Percentiles rank a stretch among this genome's conserved stretches.
phyloP scores from a whole-genome alignment of 2,797 vertebrate species.

The Thaleichthys pacificus region DNA sequence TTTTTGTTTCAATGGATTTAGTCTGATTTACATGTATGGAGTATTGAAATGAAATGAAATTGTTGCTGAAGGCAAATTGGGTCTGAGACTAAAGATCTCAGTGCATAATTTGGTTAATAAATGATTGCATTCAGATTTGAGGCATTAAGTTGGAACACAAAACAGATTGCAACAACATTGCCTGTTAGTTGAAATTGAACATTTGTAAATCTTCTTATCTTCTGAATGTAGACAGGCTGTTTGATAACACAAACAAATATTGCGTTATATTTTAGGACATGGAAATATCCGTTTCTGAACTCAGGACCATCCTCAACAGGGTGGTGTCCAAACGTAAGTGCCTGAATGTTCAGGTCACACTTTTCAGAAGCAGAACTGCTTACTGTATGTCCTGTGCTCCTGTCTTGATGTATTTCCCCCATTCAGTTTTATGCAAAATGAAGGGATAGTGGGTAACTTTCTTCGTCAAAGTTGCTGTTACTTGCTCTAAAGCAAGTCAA shows the following conservation, averaged over 20 bases:
- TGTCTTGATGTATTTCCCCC: too few species aligned
- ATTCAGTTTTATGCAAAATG: too few species aligned
- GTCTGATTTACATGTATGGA: too few species aligned
- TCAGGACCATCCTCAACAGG: conserved; percentile 80
- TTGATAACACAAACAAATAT: not conserved
- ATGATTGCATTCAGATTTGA: not conserved
- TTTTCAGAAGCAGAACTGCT: too few species aligned
- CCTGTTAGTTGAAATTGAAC: not conserved
- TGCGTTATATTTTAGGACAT: conserved; percentile 68
- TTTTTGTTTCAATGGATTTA: too few species aligned
- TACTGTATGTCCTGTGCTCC: too few species aligned
- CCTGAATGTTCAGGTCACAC: not conserved
- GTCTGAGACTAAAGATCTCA: not conserved
- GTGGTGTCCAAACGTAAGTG: conserved; percentile 75
- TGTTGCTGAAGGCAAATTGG: not conserved
- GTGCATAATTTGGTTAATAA: not conserved
- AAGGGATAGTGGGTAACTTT: too few species aligned
- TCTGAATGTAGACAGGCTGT: not conserved
- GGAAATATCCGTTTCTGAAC: conserved; percentile 76
- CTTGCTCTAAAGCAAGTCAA: too few species aligned
- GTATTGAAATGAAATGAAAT: too few species aligned
- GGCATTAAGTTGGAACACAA: not conserved
- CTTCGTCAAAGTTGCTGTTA: too few species aligned
- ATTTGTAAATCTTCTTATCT: not conserved
- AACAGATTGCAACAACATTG: not conserved